phyloP scores from a whole-genome alignment of 2,113 vertebrate genomes.

The Reinhardtius hippoglossoides region DNA sequence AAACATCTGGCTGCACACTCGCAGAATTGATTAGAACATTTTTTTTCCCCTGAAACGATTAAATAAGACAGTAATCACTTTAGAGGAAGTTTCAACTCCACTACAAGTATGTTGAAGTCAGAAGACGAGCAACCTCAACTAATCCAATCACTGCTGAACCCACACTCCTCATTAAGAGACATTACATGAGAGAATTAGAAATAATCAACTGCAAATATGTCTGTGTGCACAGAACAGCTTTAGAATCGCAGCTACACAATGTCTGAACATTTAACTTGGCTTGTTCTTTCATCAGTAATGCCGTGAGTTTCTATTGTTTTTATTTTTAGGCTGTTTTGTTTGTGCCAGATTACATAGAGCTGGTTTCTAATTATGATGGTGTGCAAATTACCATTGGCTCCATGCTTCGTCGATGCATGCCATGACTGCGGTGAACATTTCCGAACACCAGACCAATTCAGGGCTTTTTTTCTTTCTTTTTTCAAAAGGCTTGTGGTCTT shows the following conservation, averaged over 20 bases:
- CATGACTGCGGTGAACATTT: not conserved
- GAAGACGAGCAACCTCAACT: constrained; percentile 58
- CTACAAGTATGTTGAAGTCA: constrained; percentile 53
- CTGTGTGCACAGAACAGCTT: constrained; percentile 31
- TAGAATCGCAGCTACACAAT: no score
- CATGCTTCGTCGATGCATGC: constrained; percentile 13
- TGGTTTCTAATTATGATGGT: constrained; percentile 36
- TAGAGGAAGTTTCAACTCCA: constrained; percentile 60
- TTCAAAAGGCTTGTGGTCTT: constrained; percentile 9
- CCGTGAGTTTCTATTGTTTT: constrained; percentile 20
- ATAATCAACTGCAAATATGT: constrained; percentile 43
- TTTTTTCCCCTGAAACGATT: constrained; percentile 68
- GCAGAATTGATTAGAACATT: constrained; percentile 68
- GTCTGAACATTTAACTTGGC: constrained; percentile 13
- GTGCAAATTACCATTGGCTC: constrained; percentile 25
- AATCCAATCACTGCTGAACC: constrained; percentile 58
- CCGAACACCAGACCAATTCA: not conserved
- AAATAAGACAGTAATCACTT: constrained; percentile 75
- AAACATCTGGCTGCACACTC: constrained; percentile 75
- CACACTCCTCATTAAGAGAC: constrained; percentile 55
- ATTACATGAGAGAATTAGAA: constrained; percentile 43
- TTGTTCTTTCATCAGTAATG: constrained; percentile 31
- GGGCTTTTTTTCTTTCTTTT: not conserved
- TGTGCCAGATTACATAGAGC: constrained; percentile 32
- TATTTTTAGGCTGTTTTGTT: constrained; percentile 39